Base-by-base conservation (phyloP, 2,888 invertebrate species). In the Nematopogon swammerdamellus region DNA sequence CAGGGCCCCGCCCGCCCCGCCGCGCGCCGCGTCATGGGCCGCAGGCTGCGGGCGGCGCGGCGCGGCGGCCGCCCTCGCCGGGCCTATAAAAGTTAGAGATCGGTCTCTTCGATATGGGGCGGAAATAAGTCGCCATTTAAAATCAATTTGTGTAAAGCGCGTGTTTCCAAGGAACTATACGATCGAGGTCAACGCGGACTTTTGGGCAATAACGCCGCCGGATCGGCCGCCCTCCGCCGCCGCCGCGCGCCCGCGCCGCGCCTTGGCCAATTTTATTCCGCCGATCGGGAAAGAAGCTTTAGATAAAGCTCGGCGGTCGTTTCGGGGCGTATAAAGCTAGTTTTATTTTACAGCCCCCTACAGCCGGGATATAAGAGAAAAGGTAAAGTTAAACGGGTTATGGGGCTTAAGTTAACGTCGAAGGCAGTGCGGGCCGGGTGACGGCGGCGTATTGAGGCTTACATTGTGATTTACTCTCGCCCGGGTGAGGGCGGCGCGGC, bases 41-140 rank as follows among this genome's bases (percentile, higher is more conserved):
- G n/a, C n/a, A n/a, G n/a, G n/a, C n/a, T n/a, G n/a, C n/a, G n/a
- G n/a, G n/a, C n/a, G n/a, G 25, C 5, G 8, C 25, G 25, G 8
- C 5, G 8, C 25, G 5, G 25, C 5, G 8, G 5, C 25, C 25
- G 4, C 25, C 5, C 5, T 8, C 25, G 25, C 25, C 25, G 25
- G 25, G 10, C 25, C 25, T 10, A 36, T 36, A 36, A 14, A 36
- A 8, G 11, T 8, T 36, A 36, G 71, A 76, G 79, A 77, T 77
- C 73, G 76, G 79, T 66, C 70, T 14, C 65, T 65, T 64, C 69
- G 79, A 79, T 77, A 79, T 79, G 79, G 64, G 72, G 69, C 75
- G 75, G 79, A 79, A 77, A 77, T 77, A 77, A 77, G 75, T 76
- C 73, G 76, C 73, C 70, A 72, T 79, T 79, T 79, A 77, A 79